Evolutionary conservation across 1,140 invertebrate species (phyloP).

Genomic region (Atta texana): DNA sequence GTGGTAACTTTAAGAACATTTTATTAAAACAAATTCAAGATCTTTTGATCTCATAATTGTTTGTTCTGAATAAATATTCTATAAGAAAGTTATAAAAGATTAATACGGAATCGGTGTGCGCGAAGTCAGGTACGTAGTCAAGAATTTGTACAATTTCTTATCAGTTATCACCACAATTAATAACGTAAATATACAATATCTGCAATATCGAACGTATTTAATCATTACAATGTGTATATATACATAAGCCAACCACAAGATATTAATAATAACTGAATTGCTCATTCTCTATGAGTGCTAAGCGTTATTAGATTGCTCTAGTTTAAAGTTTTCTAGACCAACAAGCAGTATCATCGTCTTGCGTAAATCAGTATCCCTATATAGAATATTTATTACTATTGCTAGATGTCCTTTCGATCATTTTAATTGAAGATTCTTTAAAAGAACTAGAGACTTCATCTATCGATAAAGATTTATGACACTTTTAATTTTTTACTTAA

Average conservation of each 20-base stretch:
- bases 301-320: conserved; percentile 41
- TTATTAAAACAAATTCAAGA: background rate
- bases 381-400: background rate
- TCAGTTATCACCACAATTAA: background rate
- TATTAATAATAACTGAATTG: conserved; percentile 44
- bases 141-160: background rate
- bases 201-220: background rate
- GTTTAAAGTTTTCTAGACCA: conserved; percentile 57
- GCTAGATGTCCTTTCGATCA: background rate
- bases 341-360: conserved; percentile 21
- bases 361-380: conserved; percentile 37
- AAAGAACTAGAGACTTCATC: background rate
- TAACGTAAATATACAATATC: background rate
- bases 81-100: conserved; percentile 11
- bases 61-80: background rate
- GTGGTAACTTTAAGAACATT: conserved; percentile 1
- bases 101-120: background rate
- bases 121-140: background rate
- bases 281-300: conserved; percentile 26
- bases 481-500: no score
- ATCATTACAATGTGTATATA: background rate
- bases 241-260: background rate
- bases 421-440: conserved; percentile 19
- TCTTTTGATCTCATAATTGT: no score
- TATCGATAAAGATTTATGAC: background rate